Evolutionary conservation across 30 jellyfish, hydroid and myxozoan genomes (phyloP).

Genomic region (Chironex yamaguchii): DNA sequence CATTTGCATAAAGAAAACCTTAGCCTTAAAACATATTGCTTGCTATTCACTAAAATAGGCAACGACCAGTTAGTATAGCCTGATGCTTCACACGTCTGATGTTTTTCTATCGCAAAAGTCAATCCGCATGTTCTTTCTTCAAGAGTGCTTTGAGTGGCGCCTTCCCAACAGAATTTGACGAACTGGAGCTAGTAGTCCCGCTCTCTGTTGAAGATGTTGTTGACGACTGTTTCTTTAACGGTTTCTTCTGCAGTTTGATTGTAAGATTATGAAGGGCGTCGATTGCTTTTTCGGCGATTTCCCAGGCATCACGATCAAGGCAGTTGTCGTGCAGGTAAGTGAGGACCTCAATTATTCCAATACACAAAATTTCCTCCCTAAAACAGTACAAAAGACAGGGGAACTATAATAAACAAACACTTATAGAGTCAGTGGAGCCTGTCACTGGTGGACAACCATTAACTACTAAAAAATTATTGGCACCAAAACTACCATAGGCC

Average conservation of each 20-base stretch:
- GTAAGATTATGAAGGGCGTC: constrained; percentile 89
- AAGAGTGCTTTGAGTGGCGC: not conserved
- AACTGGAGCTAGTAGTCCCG: not conserved
- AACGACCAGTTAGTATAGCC: too few species aligned
- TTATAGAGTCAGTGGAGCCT: too few species aligned
- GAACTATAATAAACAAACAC: too few species aligned
- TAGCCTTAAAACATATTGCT: too few species aligned
- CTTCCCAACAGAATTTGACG: not conserved
- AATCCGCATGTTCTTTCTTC: too few species aligned
- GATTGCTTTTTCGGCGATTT: constrained; percentile 95
- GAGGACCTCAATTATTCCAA: constrained; percentile 92
- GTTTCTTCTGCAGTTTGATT: constrained; percentile 57
- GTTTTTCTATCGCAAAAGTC: too few species aligned
- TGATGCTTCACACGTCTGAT: too few species aligned
- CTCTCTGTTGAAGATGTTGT: not conserved
- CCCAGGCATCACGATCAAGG: constrained; percentile 97
- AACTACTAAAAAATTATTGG: not conserved
- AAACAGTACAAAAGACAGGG: too few species aligned
- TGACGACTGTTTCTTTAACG: not conserved
- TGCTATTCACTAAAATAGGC: too few species aligned
- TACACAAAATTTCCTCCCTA: constrained; percentile 85
- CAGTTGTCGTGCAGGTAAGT: constrained; percentile 95
- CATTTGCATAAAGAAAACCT: too few species aligned
- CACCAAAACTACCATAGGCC: not conserved
- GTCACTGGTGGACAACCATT: too few species aligned